Base-by-base conservation (phyloP, 2,888 invertebrate species). In the Euzetes globulus region DNA sequence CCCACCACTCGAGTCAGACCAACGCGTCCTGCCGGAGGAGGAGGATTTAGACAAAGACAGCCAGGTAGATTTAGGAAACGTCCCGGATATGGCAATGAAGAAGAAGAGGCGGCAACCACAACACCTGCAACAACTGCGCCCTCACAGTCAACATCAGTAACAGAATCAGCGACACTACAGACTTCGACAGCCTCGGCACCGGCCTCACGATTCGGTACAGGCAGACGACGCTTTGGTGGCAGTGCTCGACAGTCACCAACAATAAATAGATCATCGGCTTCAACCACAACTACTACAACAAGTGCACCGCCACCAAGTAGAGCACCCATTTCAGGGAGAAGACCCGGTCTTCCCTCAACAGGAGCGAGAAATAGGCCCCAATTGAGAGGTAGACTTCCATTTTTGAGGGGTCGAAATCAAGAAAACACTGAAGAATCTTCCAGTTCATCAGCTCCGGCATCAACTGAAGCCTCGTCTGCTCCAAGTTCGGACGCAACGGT, bases 351-450 rank as follows among this genome's bases (percentile, higher is more conserved):
- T 22, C 50, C 74, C 22, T 70, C 37, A 29, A 63, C 22, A 3
- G 25, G 47, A 4, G 25, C 63, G 33, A 45, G 74, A 68, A 58
- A 27, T 68, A 29, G 74, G 33, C 74, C 74, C 2, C 74, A 74
- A 58, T 22, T 74, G 2, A 47, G 74, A 45, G 58, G 41, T 13
- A 45, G 74, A 50, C 41, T 37, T 19, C 74, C 74, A 7, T 74
- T 74, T 25, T 15, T 27, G 17, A 68, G 68, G n/a, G 37, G 33
- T 27, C 5, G 50, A 74, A 74, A 68, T 15, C 29, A 17, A 22
- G 50, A 68, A 13, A 13, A 27, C 22, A 13, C 68, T 1, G 55
- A 52, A 15, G 72, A 55, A 15, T 5, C 65, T 13, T 19, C 65
- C 7, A 33, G 50, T 72, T 27, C 41, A 3, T n/a, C 29, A 5